Base-by-base conservation (phyloP, 1,140 invertebrate genomes). In the Babylonia areolata region DNA sequence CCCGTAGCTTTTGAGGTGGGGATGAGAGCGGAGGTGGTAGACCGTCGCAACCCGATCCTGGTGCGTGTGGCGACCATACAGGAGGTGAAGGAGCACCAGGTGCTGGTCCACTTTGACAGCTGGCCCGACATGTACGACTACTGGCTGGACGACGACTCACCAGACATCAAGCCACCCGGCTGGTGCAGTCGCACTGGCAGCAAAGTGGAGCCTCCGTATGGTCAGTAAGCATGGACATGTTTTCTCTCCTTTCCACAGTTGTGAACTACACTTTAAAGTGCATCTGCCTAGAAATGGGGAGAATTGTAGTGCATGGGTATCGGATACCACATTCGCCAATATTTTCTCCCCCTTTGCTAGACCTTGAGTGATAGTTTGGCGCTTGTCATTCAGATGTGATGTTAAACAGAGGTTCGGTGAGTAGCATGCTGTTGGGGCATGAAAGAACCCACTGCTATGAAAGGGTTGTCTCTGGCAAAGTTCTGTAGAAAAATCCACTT, bases 101-200 rank as follows among this genome's bases (percentile, higher is more conserved):
- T 99, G 33, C 96, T 97, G 91, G 96, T 99, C 81, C 96, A 97
- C 91, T 98, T 98, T 94, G 98, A 99, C 94, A 98, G 98, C 17
- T 99, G 98, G 97, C 96, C 96, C 1, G 96, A 96, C 88, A 96
- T 96, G 86, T 97, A 98, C 93, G 96, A 97, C 87, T 98, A 97
- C 93, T 98, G 97, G 97, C 94, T 98, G 35, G 93, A 87, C 97
- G 92, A 93, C 81, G 93, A 94, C 79, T 91, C 89, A 28, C 82
- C 90, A 15, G 93, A 94, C 58, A 88, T 94, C 46, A 93, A 94
- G 75, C 93, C 94, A 3, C 89, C 91, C 35, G 91, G 92, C n/a
- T 94, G 94, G 94, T 94, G 93, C 93, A 94, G 96, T 86, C 97
- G 97, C 94, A 98, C 97, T 3, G 96, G 96, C 51, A 97, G 98